Percentiles rank a stretch among this genome's conserved stretches.
Conservation (phyloP, 2,888 invertebrate genomes). For the Eurois occulta region DNA sequence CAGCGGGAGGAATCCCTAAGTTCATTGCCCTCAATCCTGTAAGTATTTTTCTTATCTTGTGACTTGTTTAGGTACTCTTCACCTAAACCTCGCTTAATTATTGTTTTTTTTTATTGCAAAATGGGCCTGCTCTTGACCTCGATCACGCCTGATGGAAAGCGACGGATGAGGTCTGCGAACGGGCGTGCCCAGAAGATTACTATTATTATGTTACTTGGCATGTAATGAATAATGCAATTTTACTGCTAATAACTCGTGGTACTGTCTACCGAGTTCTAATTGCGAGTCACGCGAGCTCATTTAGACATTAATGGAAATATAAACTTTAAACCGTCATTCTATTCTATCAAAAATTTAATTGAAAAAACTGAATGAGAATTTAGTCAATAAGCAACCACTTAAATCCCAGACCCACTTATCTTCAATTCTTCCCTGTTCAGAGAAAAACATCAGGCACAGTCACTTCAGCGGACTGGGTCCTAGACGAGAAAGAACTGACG, state of each 20-base stretch:
- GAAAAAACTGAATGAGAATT: background rate
- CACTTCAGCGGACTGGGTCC: conserved; percentile 96
- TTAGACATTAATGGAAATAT: no score
- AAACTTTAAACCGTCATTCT: background rate
- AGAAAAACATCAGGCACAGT: conserved; percentile 81
- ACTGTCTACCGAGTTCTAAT: no score
- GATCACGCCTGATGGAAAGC: no score
- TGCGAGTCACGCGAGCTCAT: no score
- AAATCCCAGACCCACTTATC: background rate
- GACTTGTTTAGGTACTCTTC: background rate
- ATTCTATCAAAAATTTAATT: background rate
- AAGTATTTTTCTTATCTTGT: conserved; percentile 73
- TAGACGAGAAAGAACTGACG: conserved; percentile 95
- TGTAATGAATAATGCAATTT: background rate
- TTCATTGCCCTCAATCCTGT: conserved; percentile 97
- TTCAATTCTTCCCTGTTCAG: conserved; percentile 5
- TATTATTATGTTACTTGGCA: background rate
- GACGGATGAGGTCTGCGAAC: no score
- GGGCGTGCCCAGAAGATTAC: no score
- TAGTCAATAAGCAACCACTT: background rate
- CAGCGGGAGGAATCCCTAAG: conserved; percentile 96
- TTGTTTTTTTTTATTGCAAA: background rate
- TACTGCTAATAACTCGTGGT: background rate
- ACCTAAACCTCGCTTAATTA: background rate
- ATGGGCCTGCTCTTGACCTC: no score